Percentiles rank a stretch among this genome's conserved stretches.
Conservation (phyloP, 2,888 invertebrate genomes). For the Xiphydria camelus region DNA sequence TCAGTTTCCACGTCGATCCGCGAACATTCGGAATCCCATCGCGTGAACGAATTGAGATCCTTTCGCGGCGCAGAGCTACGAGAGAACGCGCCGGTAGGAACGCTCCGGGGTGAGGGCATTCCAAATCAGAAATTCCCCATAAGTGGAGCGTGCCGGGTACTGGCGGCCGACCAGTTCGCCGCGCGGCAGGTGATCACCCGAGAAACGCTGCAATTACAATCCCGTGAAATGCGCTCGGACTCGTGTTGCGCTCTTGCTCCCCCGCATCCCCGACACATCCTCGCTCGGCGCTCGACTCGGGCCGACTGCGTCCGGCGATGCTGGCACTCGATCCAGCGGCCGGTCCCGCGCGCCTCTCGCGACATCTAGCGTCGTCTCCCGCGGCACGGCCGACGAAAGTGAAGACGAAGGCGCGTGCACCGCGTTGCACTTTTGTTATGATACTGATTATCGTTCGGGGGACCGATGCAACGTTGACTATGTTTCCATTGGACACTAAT, state of each 20-base stretch:
- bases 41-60: no score
- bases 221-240: constrained; percentile 48
- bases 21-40: no score
- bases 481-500: no score
- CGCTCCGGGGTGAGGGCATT: background rate
- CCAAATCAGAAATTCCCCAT: constrained; percentile 3
- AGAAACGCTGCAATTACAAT: constrained; percentile 46
- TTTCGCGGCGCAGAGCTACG: no score
- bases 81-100: no score
- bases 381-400: constrained; percentile 10
- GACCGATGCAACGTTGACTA: no score
- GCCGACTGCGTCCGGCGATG: background rate
- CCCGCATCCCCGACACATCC: background rate
- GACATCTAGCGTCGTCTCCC: background rate
- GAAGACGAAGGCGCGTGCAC: background rate
- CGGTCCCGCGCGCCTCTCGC: background rate
- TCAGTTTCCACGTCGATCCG: no score
- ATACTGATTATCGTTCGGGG: no score
- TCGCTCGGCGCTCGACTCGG: background rate
- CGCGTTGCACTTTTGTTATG: no score
- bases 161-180: constrained; percentile 7
- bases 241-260: no score
- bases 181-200: constrained; percentile 36
- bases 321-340: background rate
- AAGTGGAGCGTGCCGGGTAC: constrained; percentile 3